Evolutionary conservation across 2,797 vertebrate genomes (phyloP), one percentile per base, ranked within the genome.

Genomic region (Anas bernieri): DNA sequence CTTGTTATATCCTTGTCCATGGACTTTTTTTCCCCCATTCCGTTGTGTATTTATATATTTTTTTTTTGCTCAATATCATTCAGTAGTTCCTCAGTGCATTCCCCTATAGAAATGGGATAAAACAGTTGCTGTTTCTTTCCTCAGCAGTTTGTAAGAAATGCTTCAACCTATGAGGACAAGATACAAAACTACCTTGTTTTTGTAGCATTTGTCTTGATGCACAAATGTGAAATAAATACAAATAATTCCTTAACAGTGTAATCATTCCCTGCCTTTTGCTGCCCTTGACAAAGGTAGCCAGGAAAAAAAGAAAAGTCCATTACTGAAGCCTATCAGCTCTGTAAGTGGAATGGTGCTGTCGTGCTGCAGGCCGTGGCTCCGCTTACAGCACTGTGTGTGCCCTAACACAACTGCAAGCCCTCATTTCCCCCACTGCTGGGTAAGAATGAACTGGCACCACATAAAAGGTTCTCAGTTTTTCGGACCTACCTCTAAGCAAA

Each of bases 401-500:
- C 12, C n/a, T 4, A 20, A 26, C 25, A 33, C 0, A 14, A 67
- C 59, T 4, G 58, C 33, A n/a, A 33, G 55, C 55, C 75, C 72
- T 52, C n/a, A 1, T 6, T 58, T 80, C 82, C 55, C 30, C 26
- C 11, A 82, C 21, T 0, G 37, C 61, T 20, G 39, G 39, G 37
- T 25, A 8, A 25, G 31, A 21, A 50, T 12, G 4, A 45, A 1
- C 31, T 0, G 41, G 7, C 62, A 17, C 13, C 41, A 2, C 35
- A 3, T 1, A 4, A 15, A 33, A 31, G 4, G 45, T 2, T 62
- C 16, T 48, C 23, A 4, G 1, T 12, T 7, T 16, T 18, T 50
- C 2, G 7, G 37, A 41, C 28, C 48, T 5, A 0, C 9, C 54
- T 23, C 13, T 20, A 7, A 48, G 66, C 7, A 0, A 2, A 12